phyloP scores from a whole-genome alignment of 53 echinoderm and acorn worm genomes.

The Actinopyga echinites region DNA sequence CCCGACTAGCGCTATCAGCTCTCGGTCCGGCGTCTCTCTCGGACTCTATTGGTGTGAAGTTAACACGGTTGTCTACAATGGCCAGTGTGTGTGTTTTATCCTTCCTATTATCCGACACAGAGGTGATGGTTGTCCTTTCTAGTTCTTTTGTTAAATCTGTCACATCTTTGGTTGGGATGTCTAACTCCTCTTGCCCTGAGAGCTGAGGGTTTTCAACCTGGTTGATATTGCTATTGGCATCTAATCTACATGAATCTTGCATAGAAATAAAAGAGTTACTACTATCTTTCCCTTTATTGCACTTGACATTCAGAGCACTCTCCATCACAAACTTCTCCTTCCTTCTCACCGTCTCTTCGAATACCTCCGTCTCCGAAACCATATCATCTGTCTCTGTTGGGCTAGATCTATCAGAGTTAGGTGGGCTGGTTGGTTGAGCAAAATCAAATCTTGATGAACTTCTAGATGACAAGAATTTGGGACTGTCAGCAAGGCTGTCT shows the following conservation, averaged over 20 bases:
- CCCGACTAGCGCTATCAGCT: background rate
- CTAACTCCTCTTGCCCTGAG: too few relatives aligned
- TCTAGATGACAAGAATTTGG: constrained; percentile 85
- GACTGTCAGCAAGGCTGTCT: constrained; percentile 92
- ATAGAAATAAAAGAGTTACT: constrained; percentile 47
- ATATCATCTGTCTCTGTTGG: constrained; percentile 93
- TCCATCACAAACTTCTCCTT: constrained; percentile 42
- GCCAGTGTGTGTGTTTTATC: background rate
- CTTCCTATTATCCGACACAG: background rate
- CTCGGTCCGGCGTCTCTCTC: background rate
- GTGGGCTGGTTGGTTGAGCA: constrained; percentile 77
- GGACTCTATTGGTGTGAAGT: constrained; percentile 13
- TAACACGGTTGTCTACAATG: background rate
- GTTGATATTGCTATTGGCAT: constrained; percentile 47
- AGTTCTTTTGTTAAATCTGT: background rate
- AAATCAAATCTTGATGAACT: constrained; percentile 98
- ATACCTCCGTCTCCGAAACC: constrained; percentile 88
- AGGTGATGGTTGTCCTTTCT: background rate
- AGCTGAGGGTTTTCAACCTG: background rate
- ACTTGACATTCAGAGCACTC: constrained; percentile 26
- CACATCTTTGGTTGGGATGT: background rate
- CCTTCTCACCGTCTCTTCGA: constrained; percentile 73
- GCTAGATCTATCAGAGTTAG: constrained; percentile 70
- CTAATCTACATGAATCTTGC: constrained; percentile 49
- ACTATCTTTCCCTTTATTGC: constrained; percentile 38